Conservation (phyloP, 2,797 vertebrate species). For the Lates japonicus region DNA sequence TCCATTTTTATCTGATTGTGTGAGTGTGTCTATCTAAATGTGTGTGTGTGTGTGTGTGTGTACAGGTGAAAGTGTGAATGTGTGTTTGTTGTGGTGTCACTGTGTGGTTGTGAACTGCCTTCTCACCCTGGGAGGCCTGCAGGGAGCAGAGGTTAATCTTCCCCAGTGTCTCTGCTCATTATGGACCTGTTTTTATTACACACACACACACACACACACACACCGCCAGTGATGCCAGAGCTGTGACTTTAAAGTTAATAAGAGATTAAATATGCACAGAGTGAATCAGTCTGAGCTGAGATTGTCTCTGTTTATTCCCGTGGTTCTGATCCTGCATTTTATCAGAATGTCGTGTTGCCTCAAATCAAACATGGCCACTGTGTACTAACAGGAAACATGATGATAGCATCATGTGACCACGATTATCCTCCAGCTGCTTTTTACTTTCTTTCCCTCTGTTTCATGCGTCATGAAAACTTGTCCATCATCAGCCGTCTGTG, state of each 20-base stretch:
- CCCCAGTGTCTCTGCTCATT: constrained; percentile 57
- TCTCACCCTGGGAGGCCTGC: constrained; percentile 84
- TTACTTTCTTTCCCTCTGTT: no score
- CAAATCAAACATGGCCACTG: no score
- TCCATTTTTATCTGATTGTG: not conserved
- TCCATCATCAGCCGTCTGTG: no score
- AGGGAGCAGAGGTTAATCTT: constrained; percentile 85
- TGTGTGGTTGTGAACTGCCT: constrained; percentile 79
- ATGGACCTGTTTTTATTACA: constrained; percentile 65
- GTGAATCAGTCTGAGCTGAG: no score
- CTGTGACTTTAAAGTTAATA: not conserved
- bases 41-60: constrained; percentile 6
- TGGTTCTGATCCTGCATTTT: no score
- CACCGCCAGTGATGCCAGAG: not conserved
- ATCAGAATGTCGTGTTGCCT: no score
- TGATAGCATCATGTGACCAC: no score
- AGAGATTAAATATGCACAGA: not conserved
- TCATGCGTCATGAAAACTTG: no score
- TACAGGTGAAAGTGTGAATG: constrained; percentile 52
- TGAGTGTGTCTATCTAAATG: constrained; percentile 15
- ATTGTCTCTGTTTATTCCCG: no score
- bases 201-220: constrained; percentile 19
- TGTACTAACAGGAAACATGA: no score
- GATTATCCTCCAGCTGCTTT: no score
- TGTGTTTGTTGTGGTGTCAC: constrained; percentile 3